These are phyloP conservation scores for Oikopleura dioica DNA, from an alignment of 23 tunicate species.

Conservation along the genomic window DNA sequence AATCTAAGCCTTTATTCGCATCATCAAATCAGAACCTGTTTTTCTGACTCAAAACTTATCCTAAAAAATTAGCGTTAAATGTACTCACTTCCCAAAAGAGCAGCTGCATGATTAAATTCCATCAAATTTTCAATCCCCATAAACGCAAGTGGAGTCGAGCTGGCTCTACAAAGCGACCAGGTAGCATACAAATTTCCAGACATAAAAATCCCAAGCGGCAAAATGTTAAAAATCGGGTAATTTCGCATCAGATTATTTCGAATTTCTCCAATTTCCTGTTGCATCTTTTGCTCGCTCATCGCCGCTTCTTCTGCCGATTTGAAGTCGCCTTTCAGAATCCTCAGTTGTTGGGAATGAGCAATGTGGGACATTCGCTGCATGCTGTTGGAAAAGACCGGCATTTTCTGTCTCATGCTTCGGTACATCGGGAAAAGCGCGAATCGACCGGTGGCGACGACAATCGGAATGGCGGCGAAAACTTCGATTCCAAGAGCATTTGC, in stretches of 20 bases:
- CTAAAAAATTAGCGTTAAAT: too few relatives aligned
- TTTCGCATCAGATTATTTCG: background rate
- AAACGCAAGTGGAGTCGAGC: too few relatives aligned
- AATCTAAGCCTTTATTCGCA: too few relatives aligned
- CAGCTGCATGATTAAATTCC: background rate
- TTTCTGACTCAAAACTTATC: too few relatives aligned
- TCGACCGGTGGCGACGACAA: background rate
- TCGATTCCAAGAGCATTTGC: too few relatives aligned
- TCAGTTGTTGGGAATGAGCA: background rate
- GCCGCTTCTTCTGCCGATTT: background rate
- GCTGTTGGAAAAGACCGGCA: background rate
- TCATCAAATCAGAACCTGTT: too few relatives aligned
- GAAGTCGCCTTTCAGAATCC: background rate
- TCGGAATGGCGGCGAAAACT: background rate
- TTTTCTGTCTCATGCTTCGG: background rate
- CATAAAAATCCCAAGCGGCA: background rate
- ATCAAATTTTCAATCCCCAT: background rate
- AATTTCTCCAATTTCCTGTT: background rate
- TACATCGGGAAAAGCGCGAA: background rate
- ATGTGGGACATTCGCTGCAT: background rate
- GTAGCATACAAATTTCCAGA: background rate
- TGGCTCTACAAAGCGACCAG: background rate
- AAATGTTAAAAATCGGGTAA: background rate
- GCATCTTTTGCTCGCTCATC: background rate
- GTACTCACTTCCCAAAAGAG: background rate